Percentiles rank a stretch among this genome's conserved stretches.
phyloP scores from a whole-genome alignment of 2,888 invertebrate species.

The Disparrhopalites patrizii region DNA sequence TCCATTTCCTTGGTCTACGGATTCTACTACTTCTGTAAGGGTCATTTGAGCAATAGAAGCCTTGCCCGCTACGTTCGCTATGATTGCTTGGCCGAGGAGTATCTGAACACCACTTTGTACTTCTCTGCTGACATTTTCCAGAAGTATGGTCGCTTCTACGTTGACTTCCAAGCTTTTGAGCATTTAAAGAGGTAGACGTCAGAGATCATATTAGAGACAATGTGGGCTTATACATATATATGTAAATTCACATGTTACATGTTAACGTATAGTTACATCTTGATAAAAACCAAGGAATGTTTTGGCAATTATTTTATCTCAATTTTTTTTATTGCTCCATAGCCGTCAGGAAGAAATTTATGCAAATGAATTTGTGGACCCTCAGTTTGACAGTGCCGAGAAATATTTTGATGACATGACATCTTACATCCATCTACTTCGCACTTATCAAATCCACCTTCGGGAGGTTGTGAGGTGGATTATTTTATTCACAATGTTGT shows the following conservation, averaged over 20 bases:
- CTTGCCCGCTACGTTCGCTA: conserved; percentile 49
- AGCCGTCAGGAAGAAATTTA: conserved; percentile 5
- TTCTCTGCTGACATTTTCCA: conserved; percentile 51
- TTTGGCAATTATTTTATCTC: background rate
- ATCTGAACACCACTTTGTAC: conserved; percentile 52
- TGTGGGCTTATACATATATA: no score
- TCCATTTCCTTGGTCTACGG: conserved; percentile 54
- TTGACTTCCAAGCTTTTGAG: background rate
- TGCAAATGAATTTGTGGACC: conserved; percentile 18
- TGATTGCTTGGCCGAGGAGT: conserved; percentile 53
- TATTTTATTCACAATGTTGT: no score
- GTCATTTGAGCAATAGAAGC: conserved; percentile 51
- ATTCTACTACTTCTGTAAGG: conserved; percentile 52
- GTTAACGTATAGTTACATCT: no score
- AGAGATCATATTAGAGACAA: no score
- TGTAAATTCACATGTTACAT: background rate
- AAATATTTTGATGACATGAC: conserved; percentile 49
- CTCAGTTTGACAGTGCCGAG: conserved; percentile 37
- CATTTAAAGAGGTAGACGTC: conserved; percentile 16
- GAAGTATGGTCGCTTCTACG: conserved; percentile 20
- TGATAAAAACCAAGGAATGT: background rate
- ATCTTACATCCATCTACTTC: conserved; percentile 47
- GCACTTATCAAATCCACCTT: conserved; percentile 47
- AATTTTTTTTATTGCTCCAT: background rate
- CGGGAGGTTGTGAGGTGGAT: conserved; percentile 47